Evolutionary conservation across 2,797 vertebrate species (phyloP).

Genomic region (Argyrosomus regius): DNA sequence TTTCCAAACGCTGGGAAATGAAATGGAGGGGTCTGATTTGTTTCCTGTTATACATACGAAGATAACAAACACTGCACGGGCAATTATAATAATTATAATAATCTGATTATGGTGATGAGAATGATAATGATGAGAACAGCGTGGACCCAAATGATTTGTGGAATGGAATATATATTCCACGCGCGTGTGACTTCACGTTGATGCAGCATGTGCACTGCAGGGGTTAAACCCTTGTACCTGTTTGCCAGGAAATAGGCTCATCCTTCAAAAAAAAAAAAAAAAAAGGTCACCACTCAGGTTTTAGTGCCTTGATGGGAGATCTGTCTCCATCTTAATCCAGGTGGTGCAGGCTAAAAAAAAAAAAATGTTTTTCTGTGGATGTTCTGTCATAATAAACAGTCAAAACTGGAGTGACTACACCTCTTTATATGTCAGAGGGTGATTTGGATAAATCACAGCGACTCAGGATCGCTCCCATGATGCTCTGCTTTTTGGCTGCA

Average conservation of each 20-base stretch:
- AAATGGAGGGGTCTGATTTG: conserved; percentile 40
- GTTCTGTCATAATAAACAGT: conserved; percentile 21
- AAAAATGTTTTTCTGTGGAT: not conserved
- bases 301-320: not conserved
- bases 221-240: conserved; percentile 7
- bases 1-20: conserved; percentile 8
- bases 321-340: conserved; percentile 18
- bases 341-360: not conserved
- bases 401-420: conserved; percentile 7
- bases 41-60: conserved; percentile 60
- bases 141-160: conserved; percentile 19
- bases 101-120: conserved; percentile 69
- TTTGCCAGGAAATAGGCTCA: conserved; percentile 33
- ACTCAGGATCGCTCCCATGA: conserved; percentile 47
- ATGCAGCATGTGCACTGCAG: not conserved
- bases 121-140: conserved; percentile 60
- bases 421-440: conserved; percentile 29
- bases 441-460: conserved; percentile 41
- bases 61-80: conserved; percentile 66
- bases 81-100: conserved; percentile 74
- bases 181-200: conserved; percentile 32
- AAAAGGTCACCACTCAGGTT: conserved; percentile 32
- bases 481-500: conserved; percentile 41
- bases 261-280: conserved; percentile 22
- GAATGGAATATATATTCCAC: conserved; percentile 44